Evolutionary conservation across 2,888 invertebrate species (phyloP).

Genomic region (Acrobasis repandana): DNA sequence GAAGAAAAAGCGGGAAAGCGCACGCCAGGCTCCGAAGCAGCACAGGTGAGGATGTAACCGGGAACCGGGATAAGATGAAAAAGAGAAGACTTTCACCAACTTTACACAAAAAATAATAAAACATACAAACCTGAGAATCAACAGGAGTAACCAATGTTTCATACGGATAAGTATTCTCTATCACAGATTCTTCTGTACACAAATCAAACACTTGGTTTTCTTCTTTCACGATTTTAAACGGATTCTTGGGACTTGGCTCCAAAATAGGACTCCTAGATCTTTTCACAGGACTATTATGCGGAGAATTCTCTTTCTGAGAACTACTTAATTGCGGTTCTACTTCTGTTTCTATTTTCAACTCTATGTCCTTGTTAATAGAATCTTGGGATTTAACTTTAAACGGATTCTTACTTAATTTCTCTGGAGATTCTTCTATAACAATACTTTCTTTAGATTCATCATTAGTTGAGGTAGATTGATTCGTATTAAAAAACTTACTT

Average conservation of each 20-base stretch:
- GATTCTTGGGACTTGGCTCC: slow-evolving; percentile 50
- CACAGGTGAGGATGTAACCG: too few species aligned
- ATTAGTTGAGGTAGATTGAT: slow-evolving; percentile 35
- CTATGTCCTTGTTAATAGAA: slow-evolving; percentile 2
- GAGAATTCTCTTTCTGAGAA: slow-evolving; percentile 67
- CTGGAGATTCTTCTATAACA: slow-evolving; percentile 51
- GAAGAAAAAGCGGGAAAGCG: too few species aligned
- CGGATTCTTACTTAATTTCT: slow-evolving; percentile 45
- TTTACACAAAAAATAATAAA: background rate
- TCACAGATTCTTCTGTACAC: slow-evolving; percentile 58
- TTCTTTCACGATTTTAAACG: slow-evolving; percentile 40
- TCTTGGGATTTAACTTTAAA: slow-evolving; percentile 41
- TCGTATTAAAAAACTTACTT: slow-evolving; percentile 81
- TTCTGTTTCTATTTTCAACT: slow-evolving; percentile 12
- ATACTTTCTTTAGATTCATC: slow-evolving; percentile 36
- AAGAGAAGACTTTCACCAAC: too few species aligned
- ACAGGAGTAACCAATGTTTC: slow-evolving; percentile 60
- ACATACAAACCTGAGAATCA: slow-evolving; percentile 60
- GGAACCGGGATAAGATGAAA: too few species aligned
- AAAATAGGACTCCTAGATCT: slow-evolving; percentile 55
- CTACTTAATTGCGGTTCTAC: slow-evolving; percentile 33
- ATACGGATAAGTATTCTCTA: slow-evolving; percentile 68
- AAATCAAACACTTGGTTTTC: slow-evolving; percentile 37
- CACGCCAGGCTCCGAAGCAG: too few species aligned
- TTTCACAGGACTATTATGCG: slow-evolving; percentile 49